These are phyloP conservation scores for Drosophila dives DNA, from an alignment of 2,888 invertebrate species.

Conservation along the genomic window DNA sequence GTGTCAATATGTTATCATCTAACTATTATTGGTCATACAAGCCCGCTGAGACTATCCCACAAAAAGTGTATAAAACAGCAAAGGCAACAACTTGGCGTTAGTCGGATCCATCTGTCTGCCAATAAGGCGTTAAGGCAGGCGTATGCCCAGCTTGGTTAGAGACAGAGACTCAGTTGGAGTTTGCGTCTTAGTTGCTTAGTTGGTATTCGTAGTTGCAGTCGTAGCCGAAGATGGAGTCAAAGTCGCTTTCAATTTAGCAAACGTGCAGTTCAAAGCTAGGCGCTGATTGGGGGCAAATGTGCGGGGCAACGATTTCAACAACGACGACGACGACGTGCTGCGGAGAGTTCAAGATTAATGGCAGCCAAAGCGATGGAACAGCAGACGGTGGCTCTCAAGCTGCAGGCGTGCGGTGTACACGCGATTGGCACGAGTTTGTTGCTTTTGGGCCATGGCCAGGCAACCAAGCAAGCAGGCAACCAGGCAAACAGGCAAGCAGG, in stretches of 20 bases:
- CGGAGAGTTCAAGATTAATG: constrained; percentile 74
- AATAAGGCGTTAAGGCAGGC: constrained; percentile 71
- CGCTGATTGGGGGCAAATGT: constrained; percentile 79
- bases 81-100: constrained; percentile 36
- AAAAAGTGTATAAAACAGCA: constrained; percentile 43
- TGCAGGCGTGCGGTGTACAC: constrained; percentile 83
- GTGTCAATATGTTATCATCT: not conserved
- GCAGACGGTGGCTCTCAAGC: constrained; percentile 56
- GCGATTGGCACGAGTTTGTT: constrained; percentile 85
- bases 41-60: not conserved
- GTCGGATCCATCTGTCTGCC: constrained; percentile 48
- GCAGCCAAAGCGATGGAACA: constrained; percentile 58
- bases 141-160: constrained; percentile 58
- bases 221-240: constrained; percentile 51
- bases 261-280: constrained; percentile 78
- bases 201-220: constrained; percentile 24
- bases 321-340: constrained; percentile 44
- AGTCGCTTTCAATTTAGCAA: constrained; percentile 81
- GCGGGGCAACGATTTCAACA: constrained; percentile 58
- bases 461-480: constrained; percentile 22
- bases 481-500: constrained; percentile 9
- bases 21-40: not conserved
- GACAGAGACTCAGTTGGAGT: constrained; percentile 36
- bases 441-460: constrained; percentile 49
- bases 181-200: constrained; percentile 22